phyloP scores from a whole-genome alignment of 2,888 invertebrate genomes.

The Acrobasis suavella region DNA sequence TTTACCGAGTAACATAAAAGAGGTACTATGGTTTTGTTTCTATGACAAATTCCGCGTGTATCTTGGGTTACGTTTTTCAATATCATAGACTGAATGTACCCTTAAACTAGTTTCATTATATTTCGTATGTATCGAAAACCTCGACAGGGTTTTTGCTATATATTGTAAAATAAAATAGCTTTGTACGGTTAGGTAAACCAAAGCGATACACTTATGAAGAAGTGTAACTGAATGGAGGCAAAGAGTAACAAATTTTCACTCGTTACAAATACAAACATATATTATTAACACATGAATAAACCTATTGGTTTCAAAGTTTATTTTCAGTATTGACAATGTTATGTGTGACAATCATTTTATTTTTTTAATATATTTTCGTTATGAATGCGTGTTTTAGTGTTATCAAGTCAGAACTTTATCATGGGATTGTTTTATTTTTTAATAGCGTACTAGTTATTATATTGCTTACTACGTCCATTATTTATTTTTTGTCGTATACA shows the following conservation, averaged over 20 bases:
- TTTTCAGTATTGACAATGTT: constrained; percentile 8
- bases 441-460: constrained; percentile 32
- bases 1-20: not conserved
- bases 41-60: no score
- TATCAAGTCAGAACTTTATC: not conserved
- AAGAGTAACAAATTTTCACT: constrained; percentile 6
- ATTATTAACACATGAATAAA: not conserved
- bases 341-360: not conserved
- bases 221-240: not conserved
- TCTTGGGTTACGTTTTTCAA: no score
- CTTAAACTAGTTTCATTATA: not conserved
- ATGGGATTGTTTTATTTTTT: not conserved
- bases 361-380: constrained; percentile 11
- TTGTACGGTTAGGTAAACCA: no score
- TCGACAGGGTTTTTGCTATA: no score
- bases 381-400: not conserved
- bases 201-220: no score
- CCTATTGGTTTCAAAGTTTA: not conserved
- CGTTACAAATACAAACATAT: not conserved
- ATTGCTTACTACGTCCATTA: constrained; percentile 29
- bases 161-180: no score
- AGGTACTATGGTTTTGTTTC: no score
- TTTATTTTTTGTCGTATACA: constrained; percentile 19
- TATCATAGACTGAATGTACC: no score
- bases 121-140: no score